phyloP scores from a whole-genome alignment of 2,797 vertebrate species.

The Taeniopygia guttata region DNA sequence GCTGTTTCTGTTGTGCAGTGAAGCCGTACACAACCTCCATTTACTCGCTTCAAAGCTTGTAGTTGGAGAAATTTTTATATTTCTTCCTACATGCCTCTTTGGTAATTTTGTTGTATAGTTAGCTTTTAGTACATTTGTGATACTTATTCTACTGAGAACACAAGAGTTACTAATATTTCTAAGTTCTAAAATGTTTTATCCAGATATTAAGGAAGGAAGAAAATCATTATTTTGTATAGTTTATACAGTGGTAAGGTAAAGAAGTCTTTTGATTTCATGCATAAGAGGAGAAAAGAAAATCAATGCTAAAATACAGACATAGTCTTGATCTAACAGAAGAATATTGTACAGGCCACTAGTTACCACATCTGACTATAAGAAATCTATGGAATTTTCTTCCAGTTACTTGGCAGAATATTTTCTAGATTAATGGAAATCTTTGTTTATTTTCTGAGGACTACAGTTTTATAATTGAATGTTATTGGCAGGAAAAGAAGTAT shows the following conservation, averaged over 20 bases:
- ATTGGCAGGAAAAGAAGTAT: background rate
- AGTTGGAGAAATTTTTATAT: background rate
- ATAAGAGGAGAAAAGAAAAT: slow-evolving; percentile 49
- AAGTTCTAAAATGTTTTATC: background rate
- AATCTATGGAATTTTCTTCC: background rate
- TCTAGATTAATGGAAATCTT: background rate
- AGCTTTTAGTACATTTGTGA: background rate
- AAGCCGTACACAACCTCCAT: background rate
- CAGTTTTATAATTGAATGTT: background rate
- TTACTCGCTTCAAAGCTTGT: background rate
- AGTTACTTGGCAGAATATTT: background rate
- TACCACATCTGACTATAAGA: background rate
- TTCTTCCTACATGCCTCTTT: background rate
- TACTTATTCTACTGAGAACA: background rate
- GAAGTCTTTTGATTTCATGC: slow-evolving; percentile 42
- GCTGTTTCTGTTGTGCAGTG: background rate
- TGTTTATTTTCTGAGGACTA: background rate
- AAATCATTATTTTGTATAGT: slow-evolving; percentile 30
- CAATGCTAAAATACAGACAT: slow-evolving; percentile 10
- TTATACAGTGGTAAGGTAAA: slow-evolving; percentile 28
- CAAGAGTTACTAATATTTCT: background rate
- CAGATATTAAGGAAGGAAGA: background rate
- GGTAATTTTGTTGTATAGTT: background rate
- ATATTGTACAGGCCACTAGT: background rate
- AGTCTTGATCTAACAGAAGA: background rate